Base-by-base conservation (phyloP, 2,797 vertebrate species). In the Pipistrellus pipistrellus region DNA sequence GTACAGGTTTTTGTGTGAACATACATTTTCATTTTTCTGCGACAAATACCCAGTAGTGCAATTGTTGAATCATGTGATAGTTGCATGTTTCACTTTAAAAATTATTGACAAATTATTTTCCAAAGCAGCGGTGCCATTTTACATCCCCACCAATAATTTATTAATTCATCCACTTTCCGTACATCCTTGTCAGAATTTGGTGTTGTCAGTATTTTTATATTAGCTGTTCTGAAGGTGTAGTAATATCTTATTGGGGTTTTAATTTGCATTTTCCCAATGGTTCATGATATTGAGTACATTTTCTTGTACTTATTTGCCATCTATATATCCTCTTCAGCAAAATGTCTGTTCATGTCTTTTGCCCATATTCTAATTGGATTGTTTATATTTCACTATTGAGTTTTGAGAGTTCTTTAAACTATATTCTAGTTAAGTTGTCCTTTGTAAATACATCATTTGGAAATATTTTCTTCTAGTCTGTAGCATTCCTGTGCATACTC, bases 21-120 rank as follows among this genome's bases (percentile, higher is more conserved):
- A 17, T 91, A 86, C 81, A 23, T 93, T 95, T 85, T 94, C 51
- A 89, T 94, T 96, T 91, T 93, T 87, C 91, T 94, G 73, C 57
- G 88, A 90, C 82, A 90, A 92, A 90, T 93, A 53, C 64, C 62
- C 75, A 85, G 8, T 25, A 85, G 76, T 71, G 35, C 62, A 78
- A 83, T 92, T 95, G 71, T n/a, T 91, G 72, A 95, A 88, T 91
- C n/a, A 17, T 87, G 51, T 86, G 71, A 93, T 69, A 71, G 77
- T 80, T 88, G 27, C 35, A 94, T 93, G 59, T 68, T 95, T 93
- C 64, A 84, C 44, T 88, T 32, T 38, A 20, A 86, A 95, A 93
- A 88, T 62, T 90, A 88, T 94, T 69, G 44, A 73, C 18, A 76
- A 93, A 93, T 27, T 55, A 35, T 83, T 90, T 95, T 96, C 69